Base-by-base conservation (phyloP, 2,888 invertebrate species). In the Hemaris fuciformis region DNA sequence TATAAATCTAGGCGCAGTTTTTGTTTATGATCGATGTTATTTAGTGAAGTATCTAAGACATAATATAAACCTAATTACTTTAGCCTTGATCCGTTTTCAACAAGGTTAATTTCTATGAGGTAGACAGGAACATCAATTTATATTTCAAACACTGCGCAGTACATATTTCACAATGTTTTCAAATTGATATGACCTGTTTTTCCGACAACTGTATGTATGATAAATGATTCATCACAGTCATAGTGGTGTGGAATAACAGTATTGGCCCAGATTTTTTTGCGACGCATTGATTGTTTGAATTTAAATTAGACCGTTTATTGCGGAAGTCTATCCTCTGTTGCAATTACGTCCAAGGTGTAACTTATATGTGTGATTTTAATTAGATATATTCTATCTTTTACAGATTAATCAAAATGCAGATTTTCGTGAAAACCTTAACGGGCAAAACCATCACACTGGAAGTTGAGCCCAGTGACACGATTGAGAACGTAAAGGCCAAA, bases 401-500 rank as follows among this genome's bases (percentile, higher is more conserved):
- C 2, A 41, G 34, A 22, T n/a, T n/a, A n/a, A n/a, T 42, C 43
- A 38, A 61, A 27, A 67, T 72, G 75, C 75, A 74, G 65, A 68
- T 65, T 31, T 77, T 77, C 6, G 77, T 77, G 0, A 78, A 78
- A 0, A 78, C 78, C 0, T 25, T 78, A 6, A 78, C 78, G 4
- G 78, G 78, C 0, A 78, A 78, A 7, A 78, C 78, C 0, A 78
- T 81, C 3, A 81, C 81, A 0, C 23, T 81, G 0, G 81, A 81
- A 13, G 81, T 81, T 0, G 81, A 81, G 8, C 34, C 81, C 0
- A 78, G 81, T 0, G 83, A 83, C 59, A 82, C 82, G 0, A 83
- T 83, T 1, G 83, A 83, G 23, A 81, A 81, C 10, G 81, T 81
- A 0, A 81, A 81, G 46, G 81, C 81, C 0, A 81, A 81, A 65